Evolutionary conservation across 2,888 invertebrate genomes (phyloP).

Genomic region (Orgyia antiqua): DNA sequence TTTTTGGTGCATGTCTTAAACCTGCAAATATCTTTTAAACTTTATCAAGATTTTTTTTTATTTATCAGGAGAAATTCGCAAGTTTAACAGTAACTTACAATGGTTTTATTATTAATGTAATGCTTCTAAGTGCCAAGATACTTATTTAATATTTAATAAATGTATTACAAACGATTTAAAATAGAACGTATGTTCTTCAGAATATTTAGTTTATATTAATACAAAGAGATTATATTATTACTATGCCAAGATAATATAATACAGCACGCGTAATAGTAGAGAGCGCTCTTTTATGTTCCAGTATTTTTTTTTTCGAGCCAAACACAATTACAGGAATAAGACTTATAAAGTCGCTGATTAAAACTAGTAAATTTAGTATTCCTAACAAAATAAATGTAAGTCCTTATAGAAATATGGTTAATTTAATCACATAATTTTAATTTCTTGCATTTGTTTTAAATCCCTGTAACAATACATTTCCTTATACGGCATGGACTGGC

Average conservation of each 20-base stretch:
- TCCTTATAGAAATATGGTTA: constrained; percentile 8
- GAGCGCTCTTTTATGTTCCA: constrained; percentile 21
- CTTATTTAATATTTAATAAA: constrained; percentile 59
- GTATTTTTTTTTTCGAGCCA: constrained; percentile 4
- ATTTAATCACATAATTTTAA: constrained; percentile 6
- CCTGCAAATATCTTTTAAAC: background rate
- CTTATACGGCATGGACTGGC: constrained; percentile 3
- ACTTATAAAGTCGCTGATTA: too few relatives aligned
- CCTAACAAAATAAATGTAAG: constrained; percentile 9
- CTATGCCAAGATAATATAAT: constrained; percentile 26
- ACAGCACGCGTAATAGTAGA: constrained; percentile 25
- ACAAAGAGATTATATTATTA: constrained; percentile 27
- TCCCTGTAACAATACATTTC: constrained; percentile 8
- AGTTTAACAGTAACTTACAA: constrained; percentile 35
- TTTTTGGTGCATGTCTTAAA: background rate
- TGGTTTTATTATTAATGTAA: constrained; percentile 44
- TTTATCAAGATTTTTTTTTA: background rate
- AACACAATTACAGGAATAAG: too few relatives aligned
- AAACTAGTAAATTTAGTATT: constrained; percentile 5
- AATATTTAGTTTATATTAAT: constrained; percentile 23
- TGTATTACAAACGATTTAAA: constrained; percentile 54
- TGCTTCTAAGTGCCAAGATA: constrained; percentile 62
- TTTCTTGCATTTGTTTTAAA: constrained; percentile 8
- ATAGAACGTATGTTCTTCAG: constrained; percentile 26
- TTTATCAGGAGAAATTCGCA: constrained; percentile 44